These are phyloP conservation scores for Knipowitschia caucasica DNA, from an alignment of 2,797 vertebrate genomes.

Conservation along the genomic window DNA sequence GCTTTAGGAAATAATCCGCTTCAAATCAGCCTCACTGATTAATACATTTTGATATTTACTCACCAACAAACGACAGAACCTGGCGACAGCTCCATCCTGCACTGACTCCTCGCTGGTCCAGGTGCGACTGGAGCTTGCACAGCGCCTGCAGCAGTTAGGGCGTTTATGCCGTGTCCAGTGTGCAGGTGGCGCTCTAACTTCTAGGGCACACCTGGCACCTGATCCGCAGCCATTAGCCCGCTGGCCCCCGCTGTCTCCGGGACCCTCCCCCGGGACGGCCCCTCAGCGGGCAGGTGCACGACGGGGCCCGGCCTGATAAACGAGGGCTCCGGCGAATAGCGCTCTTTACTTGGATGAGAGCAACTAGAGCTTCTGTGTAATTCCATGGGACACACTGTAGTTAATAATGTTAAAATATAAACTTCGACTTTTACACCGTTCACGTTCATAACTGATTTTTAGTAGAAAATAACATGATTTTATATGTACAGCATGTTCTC, in stretches of 20 bases:
- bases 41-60: background rate
- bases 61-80: slow-evolving; percentile 5
- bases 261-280: slow-evolving; percentile 49
- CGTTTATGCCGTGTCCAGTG: slow-evolving; percentile 58
- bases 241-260: slow-evolving; percentile 46
- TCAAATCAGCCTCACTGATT: background rate
- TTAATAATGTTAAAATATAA: background rate
- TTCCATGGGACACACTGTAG: background rate
- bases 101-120: slow-evolving; percentile 56
- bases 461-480: too few species aligned
- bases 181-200: slow-evolving; percentile 64
- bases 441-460: too few species aligned
- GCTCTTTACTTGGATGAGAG: slow-evolving; percentile 38
- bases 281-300: slow-evolving; percentile 61
- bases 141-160: slow-evolving; percentile 54
- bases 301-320: slow-evolving; percentile 41
- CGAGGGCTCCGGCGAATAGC: slow-evolving; percentile 44
- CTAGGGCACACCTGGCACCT: slow-evolving; percentile 76
- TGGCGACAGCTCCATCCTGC: slow-evolving; percentile 54
- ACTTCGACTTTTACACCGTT: too few species aligned
- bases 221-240: slow-evolving; percentile 65
- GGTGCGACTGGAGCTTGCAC: slow-evolving; percentile 58
- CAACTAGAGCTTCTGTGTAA: slow-evolving; percentile 21
- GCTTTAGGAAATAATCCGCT: too few species aligned
- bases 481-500: too few species aligned